Base-by-base conservation (phyloP, 1,140 invertebrate species). In the Coelopa frigida region DNA sequence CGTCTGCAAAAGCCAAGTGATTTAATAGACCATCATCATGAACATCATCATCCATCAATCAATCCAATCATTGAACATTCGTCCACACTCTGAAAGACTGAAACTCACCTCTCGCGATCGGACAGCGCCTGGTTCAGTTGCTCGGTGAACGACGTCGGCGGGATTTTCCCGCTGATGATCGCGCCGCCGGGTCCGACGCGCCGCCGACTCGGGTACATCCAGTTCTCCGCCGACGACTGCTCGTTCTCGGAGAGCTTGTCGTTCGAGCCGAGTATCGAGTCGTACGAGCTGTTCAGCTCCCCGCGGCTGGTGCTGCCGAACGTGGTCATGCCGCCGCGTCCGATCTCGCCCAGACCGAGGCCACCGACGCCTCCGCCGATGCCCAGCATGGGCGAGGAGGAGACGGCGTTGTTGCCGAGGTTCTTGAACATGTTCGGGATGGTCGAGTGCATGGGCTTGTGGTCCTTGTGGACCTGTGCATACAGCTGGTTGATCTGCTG, bases 81-180 rank as follows among this genome's bases (percentile, higher is more conserved):
- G n/a, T 10, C 29, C 29, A 31, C 29, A 10, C n/a, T n/a, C n/a
- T n/a, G n/a, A n/a, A n/a, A n/a, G n/a, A n/a, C n/a, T n/a, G n/a
- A n/a, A 29, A 35, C 67, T 58, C 80, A 75, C 55, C 80, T 75
- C 65, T 87, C 83, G 51, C 84, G 75, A 61, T 87, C 85, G 32
- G 83, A 81, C 53, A 87, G 67, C 54, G 88, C 84, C 66, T 87
- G 85, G 72, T 87, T 87, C 46, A 89, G 73, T 61, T 90, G 87
- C 63, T 89, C 86, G 1, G 85, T 85, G 40, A 89, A 73, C 35
- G 83, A 87, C 52, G 82, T 73, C 12, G 83, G 78, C 36, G 83
- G 81, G 59, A 75, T 53, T 57, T 69, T 70, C 33, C 54, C 54
- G 39, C 63, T 46, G 24, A 71, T 71, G 15, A 44, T 44, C 11